Conservation (phyloP, 2,888 invertebrate genomes). For the Caenorhabditis plicata region DNA sequence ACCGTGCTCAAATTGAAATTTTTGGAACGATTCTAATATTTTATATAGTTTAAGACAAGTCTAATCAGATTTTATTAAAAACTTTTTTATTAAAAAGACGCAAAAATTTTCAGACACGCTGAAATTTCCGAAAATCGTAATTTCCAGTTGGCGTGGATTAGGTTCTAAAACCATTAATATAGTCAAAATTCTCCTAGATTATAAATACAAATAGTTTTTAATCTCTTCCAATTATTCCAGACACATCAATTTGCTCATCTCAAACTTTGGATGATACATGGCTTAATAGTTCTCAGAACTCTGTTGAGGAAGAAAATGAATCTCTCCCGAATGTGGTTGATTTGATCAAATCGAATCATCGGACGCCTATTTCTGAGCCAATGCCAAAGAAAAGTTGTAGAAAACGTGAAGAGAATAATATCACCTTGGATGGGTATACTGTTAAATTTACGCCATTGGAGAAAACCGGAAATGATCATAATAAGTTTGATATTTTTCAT, state of each 20-base stretch:
- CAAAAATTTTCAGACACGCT: too few species aligned
- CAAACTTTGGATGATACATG: slow-evolving; percentile 7
- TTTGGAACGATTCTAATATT: too few species aligned
- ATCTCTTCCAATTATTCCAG: slow-evolving; percentile 1
- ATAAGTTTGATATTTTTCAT: too few species aligned
- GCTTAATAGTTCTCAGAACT: background rate
- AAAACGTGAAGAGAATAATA: background rate
- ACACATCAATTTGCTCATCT: slow-evolving; percentile 7
- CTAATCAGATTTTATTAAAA: too few species aligned
- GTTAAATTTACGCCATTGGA: slow-evolving; percentile 22
- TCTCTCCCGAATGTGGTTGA: slow-evolving; percentile 18
- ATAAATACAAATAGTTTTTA: background rate
- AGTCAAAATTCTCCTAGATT: background rate
- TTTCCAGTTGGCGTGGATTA: too few species aligned
- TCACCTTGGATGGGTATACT: slow-evolving; percentile 20
- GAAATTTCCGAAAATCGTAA: too few species aligned
- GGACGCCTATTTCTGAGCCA: slow-evolving; percentile 9
- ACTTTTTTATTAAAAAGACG: too few species aligned
- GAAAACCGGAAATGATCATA: background rate
- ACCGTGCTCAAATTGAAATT: too few species aligned
- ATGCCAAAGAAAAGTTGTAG: slow-evolving; percentile 4
- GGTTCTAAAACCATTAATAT: too few species aligned
- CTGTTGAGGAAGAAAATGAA: background rate
- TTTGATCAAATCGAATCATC: slow-evolving; percentile 5
- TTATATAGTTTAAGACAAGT: too few species aligned